Evolutionary conservation across 1,140 invertebrate species (phyloP).

Genomic region (Aphidius ervi): DNA sequence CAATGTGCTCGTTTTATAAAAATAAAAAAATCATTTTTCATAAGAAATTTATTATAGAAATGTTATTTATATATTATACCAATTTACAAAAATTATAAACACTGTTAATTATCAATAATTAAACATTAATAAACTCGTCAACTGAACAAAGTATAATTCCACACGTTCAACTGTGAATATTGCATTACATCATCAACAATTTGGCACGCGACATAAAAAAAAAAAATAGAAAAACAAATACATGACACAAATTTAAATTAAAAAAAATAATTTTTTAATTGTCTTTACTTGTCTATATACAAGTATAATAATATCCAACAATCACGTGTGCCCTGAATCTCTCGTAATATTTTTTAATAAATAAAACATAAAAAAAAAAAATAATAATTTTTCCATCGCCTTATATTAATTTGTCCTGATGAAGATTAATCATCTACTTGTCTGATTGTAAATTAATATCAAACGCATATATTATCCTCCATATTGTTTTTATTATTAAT

Average conservation of each 20-base stretch:
- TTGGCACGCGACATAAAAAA: conserved; percentile 43
- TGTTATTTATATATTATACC: too few species aligned
- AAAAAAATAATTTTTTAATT: conserved; percentile 41
- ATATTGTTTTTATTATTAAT: conserved; percentile 12
- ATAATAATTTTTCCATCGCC: background rate
- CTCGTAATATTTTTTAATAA: background rate
- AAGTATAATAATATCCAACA: background rate
- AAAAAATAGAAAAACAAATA: conserved; percentile 24
- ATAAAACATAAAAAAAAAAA: conserved; percentile 3
- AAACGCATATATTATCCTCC: background rate
- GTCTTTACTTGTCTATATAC: conserved; percentile 6
- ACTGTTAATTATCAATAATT: background rate
- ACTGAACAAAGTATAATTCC: background rate
- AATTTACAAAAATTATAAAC: background rate
- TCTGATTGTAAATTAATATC: background rate
- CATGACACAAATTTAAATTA: conserved; percentile 36
- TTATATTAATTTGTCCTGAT: conserved; percentile 2
- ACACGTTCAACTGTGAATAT: background rate
- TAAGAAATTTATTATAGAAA: too few species aligned
- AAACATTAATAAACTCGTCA: too few species aligned
- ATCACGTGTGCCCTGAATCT: conserved; percentile 12
- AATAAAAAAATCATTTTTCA: too few species aligned
- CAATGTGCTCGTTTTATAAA: too few species aligned
- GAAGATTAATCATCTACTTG: conserved; percentile 1
- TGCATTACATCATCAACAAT: conserved; percentile 43